These are phyloP conservation scores for Dipus sagitta DNA, from an alignment of 2,797 vertebrate genomes.

Conservation along the genomic window DNA sequence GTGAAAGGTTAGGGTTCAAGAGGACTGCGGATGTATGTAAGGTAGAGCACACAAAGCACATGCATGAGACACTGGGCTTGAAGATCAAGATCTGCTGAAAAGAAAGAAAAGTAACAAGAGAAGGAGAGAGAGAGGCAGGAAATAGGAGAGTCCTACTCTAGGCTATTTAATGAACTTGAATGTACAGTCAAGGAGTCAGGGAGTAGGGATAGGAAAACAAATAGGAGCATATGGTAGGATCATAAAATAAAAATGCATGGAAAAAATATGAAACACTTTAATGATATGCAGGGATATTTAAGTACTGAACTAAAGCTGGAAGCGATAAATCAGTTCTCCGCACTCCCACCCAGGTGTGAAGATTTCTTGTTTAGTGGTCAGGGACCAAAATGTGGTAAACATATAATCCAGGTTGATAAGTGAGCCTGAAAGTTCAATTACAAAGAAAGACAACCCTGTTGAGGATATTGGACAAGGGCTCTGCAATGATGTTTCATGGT, in stretches of 20 bases:
- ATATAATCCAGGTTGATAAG: background rate
- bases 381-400: background rate
- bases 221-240: background rate
- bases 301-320: background rate
- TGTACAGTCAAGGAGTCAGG: background rate
- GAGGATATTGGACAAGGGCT: background rate
- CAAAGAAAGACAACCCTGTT: background rate
- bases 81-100: background rate
- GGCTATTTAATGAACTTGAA: constrained; percentile 31
- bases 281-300: constrained; percentile 45
- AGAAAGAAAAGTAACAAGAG: background rate
- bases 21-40: background rate
- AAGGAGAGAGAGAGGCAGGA: too few relatives aligned
- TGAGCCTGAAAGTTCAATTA: background rate
- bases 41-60: background rate
- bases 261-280: constrained; percentile 40
- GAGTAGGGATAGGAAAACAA: background rate
- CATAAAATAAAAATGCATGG: background rate
- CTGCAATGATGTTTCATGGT: background rate
- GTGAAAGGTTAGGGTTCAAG: too few relatives aligned
- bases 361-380: background rate
- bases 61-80: too few relatives aligned
- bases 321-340: background rate
- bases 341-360: background rate
- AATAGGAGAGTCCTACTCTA: background rate